Conservation (phyloP, 1,140 invertebrate genomes). For the Drosophila littoralis region DNA sequence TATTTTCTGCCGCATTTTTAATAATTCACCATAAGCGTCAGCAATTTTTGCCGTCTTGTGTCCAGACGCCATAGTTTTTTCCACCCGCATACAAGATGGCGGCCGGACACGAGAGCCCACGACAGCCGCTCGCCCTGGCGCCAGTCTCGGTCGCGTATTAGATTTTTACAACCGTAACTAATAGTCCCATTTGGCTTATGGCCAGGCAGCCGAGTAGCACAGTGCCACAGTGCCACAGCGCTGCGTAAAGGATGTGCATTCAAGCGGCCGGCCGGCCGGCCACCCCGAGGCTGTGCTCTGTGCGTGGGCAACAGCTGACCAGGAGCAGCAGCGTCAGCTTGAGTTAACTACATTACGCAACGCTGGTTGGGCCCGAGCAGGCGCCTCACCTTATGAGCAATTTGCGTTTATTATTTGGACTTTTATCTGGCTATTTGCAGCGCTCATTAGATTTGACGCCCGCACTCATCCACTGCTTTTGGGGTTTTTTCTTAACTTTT, state of each 20-base stretch:
- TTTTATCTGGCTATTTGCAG: slow-evolving; percentile 82
- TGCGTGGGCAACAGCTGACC: slow-evolving; percentile 15
- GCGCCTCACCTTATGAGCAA: slow-evolving; percentile 74
- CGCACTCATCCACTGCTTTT: slow-evolving; percentile 28
- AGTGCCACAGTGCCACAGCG: slow-evolving; percentile 4
- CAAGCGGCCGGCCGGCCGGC: slow-evolving; percentile 10
- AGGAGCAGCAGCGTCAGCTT: slow-evolving; percentile 53
- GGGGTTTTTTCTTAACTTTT: neutral
- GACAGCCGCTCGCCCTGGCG: slow-evolving; percentile 55
- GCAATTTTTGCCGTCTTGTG: slow-evolving; percentile 45
- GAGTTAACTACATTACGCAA: slow-evolving; percentile 78
- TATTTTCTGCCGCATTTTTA: slow-evolving; percentile 76
- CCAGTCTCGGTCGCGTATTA: slow-evolving; percentile 74
- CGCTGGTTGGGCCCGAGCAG: slow-evolving; percentile 16
- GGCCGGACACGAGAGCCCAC: slow-evolving; percentile 19
- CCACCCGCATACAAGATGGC: slow-evolving; percentile 17
- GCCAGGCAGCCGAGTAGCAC: slow-evolving; percentile 55
- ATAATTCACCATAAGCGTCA: slow-evolving; percentile 81
- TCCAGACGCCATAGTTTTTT: slow-evolving; percentile 40
- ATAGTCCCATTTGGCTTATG: slow-evolving; percentile 82
- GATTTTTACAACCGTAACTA: slow-evolving; percentile 83
- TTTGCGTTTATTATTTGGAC: slow-evolving; percentile 84
- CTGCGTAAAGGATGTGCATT: slow-evolving; percentile 43
- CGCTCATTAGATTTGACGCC: slow-evolving; percentile 79
- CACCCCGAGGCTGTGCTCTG: neutral